Evolutionary conservation across 2,113 vertebrate genomes (phyloP).

Genomic region (Tor tambroides): DNA sequence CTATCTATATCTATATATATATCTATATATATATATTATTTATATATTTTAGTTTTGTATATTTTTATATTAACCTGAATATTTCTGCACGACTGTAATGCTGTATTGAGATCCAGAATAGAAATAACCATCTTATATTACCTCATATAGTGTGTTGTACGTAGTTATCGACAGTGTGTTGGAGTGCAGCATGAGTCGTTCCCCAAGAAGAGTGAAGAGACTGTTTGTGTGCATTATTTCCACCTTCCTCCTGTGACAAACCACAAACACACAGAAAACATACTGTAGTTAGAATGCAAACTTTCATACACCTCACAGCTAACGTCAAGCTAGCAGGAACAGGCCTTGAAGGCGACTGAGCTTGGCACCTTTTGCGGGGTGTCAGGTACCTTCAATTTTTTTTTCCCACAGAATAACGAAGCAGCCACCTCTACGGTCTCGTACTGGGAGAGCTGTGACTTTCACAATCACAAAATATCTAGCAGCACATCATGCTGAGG

Average conservation of each 20-base stretch:
- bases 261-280: conserved; percentile 54
- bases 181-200: conserved; percentile 91
- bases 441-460: neutral
- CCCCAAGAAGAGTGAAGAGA: conserved; percentile 94
- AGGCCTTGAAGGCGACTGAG: conserved; percentile 24
- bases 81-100: neutral
- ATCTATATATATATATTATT: too few species aligned
- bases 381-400: conserved; percentile 40
- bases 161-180: conserved; percentile 91
- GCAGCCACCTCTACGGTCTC: neutral
- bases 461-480: conserved; percentile 32
- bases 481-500: conserved; percentile 22
- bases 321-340: conserved; percentile 34
- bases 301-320: conserved; percentile 18
- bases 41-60: neutral
- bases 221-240: conserved; percentile 99
- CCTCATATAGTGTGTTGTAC: conserved; percentile 97
- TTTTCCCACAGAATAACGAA: conserved; percentile 26
- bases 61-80: neutral
- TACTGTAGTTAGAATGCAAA: neutral
- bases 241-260: conserved; percentile 86
- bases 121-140: conserved; percentile 63
- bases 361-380: conserved; percentile 29
- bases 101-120: neutral
- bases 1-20: too few species aligned